These are phyloP conservation scores for Hesperophylax magnus DNA, from an alignment of 1,140 invertebrate species.

Conservation along the genomic window DNA sequence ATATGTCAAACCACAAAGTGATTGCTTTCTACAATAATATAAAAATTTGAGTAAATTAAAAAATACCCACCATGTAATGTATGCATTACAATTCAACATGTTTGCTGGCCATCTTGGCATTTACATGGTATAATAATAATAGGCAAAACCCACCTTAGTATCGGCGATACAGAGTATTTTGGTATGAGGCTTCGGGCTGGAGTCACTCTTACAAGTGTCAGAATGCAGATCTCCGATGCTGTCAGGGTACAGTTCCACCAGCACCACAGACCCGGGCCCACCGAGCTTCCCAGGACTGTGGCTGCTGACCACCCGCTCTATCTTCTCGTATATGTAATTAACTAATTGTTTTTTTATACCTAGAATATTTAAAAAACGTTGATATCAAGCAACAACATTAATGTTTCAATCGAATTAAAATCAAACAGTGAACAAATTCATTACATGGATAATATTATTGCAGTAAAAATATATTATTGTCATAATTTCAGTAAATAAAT, in stretches of 20 bases:
- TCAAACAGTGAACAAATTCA: too few relatives aligned
- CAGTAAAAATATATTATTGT: too few relatives aligned
- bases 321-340: slow-evolving; percentile 50
- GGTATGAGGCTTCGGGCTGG: slow-evolving; percentile 38
- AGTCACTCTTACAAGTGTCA: slow-evolving; percentile 55
- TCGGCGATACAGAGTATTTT: slow-evolving; percentile 55
- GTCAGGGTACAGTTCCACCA: slow-evolving; percentile 53
- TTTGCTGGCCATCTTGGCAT: too few relatives aligned
- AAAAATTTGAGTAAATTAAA: too few relatives aligned
- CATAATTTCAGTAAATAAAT: too few relatives aligned
- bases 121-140: too few relatives aligned
- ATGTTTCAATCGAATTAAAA: too few relatives aligned
- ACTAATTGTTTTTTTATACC: slow-evolving; percentile 54
- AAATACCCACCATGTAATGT: too few relatives aligned
- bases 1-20: too few relatives aligned
- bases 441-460: too few relatives aligned
- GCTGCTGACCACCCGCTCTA: slow-evolving; percentile 45
- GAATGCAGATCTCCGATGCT: slow-evolving; percentile 41
- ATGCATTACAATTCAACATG: too few relatives aligned
- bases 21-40: too few relatives aligned
- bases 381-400: background rate
- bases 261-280: slow-evolving; percentile 42
- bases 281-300: slow-evolving; percentile 31
- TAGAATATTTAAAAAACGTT: slow-evolving; percentile 24
- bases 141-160: slow-evolving; percentile 47